A percentile compares a stretch with the other conserved stretches of the same genome.
These are phyloP conservation scores for Setophaga coronata DNA, from an alignment of 2,113 vertebrate genomes.

Conservation along the genomic window DNA sequence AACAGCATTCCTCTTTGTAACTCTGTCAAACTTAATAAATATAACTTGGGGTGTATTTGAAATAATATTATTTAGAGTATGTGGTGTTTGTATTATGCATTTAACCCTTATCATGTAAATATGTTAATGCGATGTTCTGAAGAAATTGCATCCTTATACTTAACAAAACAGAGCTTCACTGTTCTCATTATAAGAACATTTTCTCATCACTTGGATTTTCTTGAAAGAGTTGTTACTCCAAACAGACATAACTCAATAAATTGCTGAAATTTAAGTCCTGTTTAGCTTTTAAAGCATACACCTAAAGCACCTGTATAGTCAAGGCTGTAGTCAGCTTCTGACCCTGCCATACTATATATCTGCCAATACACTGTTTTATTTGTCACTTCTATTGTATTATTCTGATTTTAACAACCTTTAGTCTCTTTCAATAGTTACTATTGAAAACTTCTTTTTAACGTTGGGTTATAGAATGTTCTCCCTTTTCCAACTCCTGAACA, in stretches of 20 bases:
- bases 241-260: neutral
- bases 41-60: neutral
- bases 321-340: neutral
- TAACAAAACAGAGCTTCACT: neutral
- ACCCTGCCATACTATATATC: fast-evolving
- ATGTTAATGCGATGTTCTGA: neutral
- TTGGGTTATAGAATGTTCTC: neutral
- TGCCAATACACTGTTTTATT: neutral
- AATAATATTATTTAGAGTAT: neutral
- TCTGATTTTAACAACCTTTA: neutral
- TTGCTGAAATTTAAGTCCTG: neutral
- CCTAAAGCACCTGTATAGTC: neutral
- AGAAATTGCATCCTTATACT: neutral
- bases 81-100: neutral
- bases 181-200: neutral
- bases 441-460: neutral
- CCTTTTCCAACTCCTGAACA: neutral
- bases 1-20: neutral
- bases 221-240: neutral
- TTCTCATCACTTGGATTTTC: neutral
- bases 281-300: neutral
- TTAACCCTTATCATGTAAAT: neutral
- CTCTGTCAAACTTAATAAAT: neutral
- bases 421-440: neutral
- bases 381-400: neutral